phyloP scores from a whole-genome alignment of 2,888 invertebrate species.

The Ceriagrion tenellum region DNA sequence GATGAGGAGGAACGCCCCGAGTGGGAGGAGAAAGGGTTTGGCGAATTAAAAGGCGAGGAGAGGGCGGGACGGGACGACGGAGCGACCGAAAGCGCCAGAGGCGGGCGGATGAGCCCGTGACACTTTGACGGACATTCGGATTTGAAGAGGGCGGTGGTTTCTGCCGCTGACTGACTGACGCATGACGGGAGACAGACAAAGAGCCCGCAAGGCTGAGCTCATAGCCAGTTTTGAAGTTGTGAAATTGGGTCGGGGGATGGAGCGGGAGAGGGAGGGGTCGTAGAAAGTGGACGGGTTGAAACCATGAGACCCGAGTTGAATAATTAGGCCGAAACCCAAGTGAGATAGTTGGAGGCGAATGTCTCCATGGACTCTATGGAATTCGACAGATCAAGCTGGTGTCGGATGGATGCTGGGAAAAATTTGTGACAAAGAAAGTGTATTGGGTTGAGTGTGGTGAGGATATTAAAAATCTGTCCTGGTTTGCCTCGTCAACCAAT shows the following conservation, averaged over 20 bases:
- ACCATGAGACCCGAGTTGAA: not conserved
- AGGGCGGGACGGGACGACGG: not conserved
- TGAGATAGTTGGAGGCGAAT: not conserved
- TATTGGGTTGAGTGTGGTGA: too few relatives aligned
- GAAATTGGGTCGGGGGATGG: not conserved
- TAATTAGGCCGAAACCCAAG: not conserved
- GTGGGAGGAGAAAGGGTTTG: not conserved
- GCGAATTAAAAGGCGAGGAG: not conserved
- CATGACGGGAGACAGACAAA: not conserved
- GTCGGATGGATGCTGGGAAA: too few relatives aligned
- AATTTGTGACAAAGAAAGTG: too few relatives aligned
- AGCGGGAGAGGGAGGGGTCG: not conserved
- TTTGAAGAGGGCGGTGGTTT: not conserved
- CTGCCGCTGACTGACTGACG: not conserved
- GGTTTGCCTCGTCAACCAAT: too few relatives aligned
- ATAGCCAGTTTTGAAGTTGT: not conserved
- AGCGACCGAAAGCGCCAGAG: not conserved
- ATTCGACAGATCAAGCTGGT: not conserved
- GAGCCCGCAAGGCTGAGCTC: not conserved
- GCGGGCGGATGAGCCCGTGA: not conserved
- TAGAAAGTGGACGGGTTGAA: slow-evolving; percentile 14
- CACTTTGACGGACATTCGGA: not conserved
- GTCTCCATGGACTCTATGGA: not conserved
- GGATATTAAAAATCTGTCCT: too few relatives aligned
- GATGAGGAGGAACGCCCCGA: not conserved